Evolutionary conservation across 1,140 invertebrate genomes (phyloP), one percentile per base, ranked within the genome.

Genomic region (Condylostylus longicornis): DNA sequence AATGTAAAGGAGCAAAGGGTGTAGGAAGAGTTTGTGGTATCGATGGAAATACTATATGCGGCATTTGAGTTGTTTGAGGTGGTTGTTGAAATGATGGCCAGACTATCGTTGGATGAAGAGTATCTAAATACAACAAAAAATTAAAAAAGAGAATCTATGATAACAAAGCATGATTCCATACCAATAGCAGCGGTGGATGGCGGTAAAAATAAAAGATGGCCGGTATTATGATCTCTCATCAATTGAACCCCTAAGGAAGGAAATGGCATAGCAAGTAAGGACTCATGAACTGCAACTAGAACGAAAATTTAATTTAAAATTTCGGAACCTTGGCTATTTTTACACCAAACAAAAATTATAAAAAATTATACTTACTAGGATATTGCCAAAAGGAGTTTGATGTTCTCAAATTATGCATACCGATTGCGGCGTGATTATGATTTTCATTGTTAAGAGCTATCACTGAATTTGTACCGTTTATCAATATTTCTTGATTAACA

Each of bases 171-270:
- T 13, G 29, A 31, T 56, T 62, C n/a, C n/a, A n/a, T 65, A 75
- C 72, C 71, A 54, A 70, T 66, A 62, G 23, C 54, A 6, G 29
- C 29, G 47, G 36, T 37, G 0, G 76, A 68, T 27, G 81, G 79
- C 25, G 81, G 79, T 37, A 84, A 68, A 15, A 85, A 67, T 19
- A 83, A 66, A 13, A 82, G 62, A 28, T 81, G 75, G n/a, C 80
- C 79, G 5, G 74, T 78, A 2, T 77, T 65, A 5, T 79, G 77
- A 60, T 86, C 81, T 25, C 81, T 67, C 18, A 79, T 75, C 40
- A 84, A 63, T 53, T 82, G 79, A 58, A 78, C 75, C 30, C 75
- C 75, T 20, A 72, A 66, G 30, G 73, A 69, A 40, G 72, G 69
- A 65, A 64, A 68, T 50, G 54, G 68, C 65, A 64, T 69, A 50